Evolutionary conservation across 2,797 vertebrate genomes (phyloP), one percentile per base, ranked within the genome.

Genomic region (Tapirus indicus): DNA sequence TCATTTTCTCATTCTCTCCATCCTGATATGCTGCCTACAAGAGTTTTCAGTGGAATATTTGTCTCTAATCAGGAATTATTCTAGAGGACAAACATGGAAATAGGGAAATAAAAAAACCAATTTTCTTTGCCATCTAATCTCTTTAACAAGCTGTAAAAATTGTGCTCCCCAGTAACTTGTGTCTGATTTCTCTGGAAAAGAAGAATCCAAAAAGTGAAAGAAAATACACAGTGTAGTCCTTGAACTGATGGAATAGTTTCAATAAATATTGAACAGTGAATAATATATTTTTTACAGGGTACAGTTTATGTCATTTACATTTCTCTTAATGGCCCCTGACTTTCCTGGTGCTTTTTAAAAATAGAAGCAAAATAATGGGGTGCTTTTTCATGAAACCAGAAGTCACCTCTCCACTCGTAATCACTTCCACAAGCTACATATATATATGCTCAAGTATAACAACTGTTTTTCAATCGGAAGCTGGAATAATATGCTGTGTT

Each of bases 261-360:
- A 66, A 82, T 66, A 93, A 89, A 85, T 90, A 90, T 77, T 90
- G 52, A 93, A 71, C 13, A 58, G n/a, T 35, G 69, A 95, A 86
- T 54, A 38, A 75, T 49, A 49, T 11, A n/a, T 78, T 82, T 71
- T 89, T 88, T 83, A 82, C 11, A 92, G 21, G 29, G 6, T 91
- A 20, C 5, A 56, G 29, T 85, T 74, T 88, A 58, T 68, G 16
- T 75, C 23, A 71, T 79, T 86, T 47, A 25, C 23, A 49, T 85
- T 74, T 88, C 12, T 83, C 23, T 92, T 94, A 75, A 88, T 92
- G 41, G 25, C 4, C 38, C 3, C 21, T 95, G 35, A 78, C 41
- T 75, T 96, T 82, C 54, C 18, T 82, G 25, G 23, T 72, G 17
- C 32, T 23, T 85, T 52, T 38, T 49, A 60, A 66, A 96, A 78